A percentile compares a stretch with the other conserved stretches of the same genome.
Conservation (phyloP, 1,140 invertebrate species). For the Paraescarpia echinospica region DNA sequence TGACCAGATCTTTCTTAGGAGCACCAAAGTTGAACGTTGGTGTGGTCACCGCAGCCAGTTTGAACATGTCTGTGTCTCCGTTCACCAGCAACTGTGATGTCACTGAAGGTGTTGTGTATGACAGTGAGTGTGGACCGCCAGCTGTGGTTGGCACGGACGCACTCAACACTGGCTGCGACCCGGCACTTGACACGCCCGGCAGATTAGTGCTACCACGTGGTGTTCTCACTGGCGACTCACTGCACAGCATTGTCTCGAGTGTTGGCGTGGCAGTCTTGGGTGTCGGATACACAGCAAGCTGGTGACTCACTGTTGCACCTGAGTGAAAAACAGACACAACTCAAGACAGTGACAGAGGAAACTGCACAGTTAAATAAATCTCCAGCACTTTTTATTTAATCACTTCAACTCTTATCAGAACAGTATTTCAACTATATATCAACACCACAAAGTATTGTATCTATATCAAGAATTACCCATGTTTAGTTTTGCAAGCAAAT, state of each 20-base stretch:
- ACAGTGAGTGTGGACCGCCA: not conserved
- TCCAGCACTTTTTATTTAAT: too few relatives aligned
- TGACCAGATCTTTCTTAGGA: not conserved
- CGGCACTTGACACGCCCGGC: not conserved
- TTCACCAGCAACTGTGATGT: not conserved
- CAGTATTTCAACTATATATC: too few relatives aligned
- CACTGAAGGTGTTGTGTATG: not conserved
- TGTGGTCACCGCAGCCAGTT: too few relatives aligned
- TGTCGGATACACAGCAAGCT: not conserved
- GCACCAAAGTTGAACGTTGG: not conserved
- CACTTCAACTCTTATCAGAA: too few relatives aligned
- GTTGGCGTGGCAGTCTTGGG: not conserved
- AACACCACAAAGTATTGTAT: too few relatives aligned
- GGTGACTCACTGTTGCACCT: not conserved
- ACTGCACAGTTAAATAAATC: too few relatives aligned
- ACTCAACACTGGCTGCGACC: not conserved
- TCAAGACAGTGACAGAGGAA: too few relatives aligned
- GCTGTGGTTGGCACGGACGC: not conserved
- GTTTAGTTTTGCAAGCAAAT: too few relatives aligned
- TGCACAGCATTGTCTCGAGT: not conserved
- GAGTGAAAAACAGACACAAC: too few relatives aligned
- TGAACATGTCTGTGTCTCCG: not conserved
- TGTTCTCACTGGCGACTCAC: not conserved
- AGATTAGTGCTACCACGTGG: not conserved
- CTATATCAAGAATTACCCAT: too few relatives aligned